Percentiles rank a stretch among this genome's conserved stretches.
phyloP scores from a whole-genome alignment of 2,888 invertebrate species.

The Mongoloraphidia duomilia region DNA sequence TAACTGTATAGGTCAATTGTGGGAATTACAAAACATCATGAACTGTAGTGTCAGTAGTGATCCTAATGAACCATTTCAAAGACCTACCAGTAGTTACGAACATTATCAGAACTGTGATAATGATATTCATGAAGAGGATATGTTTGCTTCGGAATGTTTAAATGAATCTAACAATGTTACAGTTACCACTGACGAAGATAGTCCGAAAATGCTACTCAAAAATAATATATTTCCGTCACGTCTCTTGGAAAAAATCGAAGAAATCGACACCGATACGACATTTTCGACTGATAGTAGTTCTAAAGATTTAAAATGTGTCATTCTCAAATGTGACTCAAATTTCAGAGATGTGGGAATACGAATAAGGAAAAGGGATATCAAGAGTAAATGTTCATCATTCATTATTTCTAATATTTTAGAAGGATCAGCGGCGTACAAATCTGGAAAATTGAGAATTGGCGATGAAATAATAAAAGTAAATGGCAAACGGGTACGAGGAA shows the following conservation, averaged over 20 bases:
- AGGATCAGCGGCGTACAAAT: slow-evolving; percentile 36
- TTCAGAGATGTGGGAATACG: background rate
- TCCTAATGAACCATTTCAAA: too few species aligned
- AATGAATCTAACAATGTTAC: too few species aligned
- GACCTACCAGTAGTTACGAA: too few species aligned
- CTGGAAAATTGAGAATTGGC: slow-evolving; percentile 62
- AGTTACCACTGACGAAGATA: too few species aligned
- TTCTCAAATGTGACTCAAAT: background rate
- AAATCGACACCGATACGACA: background rate
- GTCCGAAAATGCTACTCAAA: too few species aligned
- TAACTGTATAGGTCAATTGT: too few species aligned
- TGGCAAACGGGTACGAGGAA: slow-evolving; percentile 61
- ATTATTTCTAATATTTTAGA: slow-evolving; percentile 34
- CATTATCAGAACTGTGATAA: too few species aligned
- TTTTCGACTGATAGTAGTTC: background rate
- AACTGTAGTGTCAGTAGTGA: too few species aligned
- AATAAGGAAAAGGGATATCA: background rate
- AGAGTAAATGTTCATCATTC: slow-evolving; percentile 23
- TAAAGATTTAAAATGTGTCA: slow-evolving; percentile 5
- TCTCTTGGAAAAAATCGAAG: background rate
- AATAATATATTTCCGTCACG: too few species aligned
- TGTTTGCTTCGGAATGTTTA: too few species aligned
- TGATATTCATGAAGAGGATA: too few species aligned
- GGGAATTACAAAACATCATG: too few species aligned
- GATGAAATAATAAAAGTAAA: slow-evolving; percentile 86